phyloP scores from a whole-genome alignment of 1,140 invertebrate genomes.

The Drosophila persimilis region DNA sequence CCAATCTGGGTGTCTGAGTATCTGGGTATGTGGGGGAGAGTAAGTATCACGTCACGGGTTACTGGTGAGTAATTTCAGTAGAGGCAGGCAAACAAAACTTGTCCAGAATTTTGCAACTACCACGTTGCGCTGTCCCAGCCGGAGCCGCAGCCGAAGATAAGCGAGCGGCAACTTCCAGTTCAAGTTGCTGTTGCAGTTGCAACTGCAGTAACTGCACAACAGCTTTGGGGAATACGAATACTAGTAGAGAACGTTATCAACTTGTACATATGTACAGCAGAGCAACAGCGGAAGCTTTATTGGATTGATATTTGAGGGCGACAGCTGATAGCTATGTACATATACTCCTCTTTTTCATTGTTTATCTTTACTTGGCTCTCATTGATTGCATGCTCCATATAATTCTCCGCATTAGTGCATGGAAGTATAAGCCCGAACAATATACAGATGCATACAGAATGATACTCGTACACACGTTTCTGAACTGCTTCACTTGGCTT shows the following conservation, averaged over 20 bases:
- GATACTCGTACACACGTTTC: no score
- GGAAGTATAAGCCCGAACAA: neutral
- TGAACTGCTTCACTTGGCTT: conserved; percentile 2
- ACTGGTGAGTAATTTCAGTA: conserved; percentile 33
- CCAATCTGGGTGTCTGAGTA: neutral
- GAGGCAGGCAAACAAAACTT: conserved; percentile 14
- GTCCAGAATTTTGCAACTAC: conserved; percentile 30
- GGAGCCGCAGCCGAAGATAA: conserved; percentile 4
- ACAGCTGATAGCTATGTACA: conserved; percentile 13
- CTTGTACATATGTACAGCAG: neutral
- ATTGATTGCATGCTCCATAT: conserved; percentile 31
- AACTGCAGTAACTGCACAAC: conserved; percentile 3
- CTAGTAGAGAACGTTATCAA: conserved; percentile 42
- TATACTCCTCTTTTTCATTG: neutral
- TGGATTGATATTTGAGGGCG: conserved; percentile 2
- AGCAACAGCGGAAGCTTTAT: conserved; percentile 40
- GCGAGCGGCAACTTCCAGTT: no score
- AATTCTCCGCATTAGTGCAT: conserved; percentile 2
- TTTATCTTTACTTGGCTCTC: conserved; percentile 16
- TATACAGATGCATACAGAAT: conserved; percentile 7
- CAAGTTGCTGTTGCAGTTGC: conserved; percentile 15
- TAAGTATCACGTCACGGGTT: conserved; percentile 12
- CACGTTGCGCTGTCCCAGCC: conserved; percentile 40
- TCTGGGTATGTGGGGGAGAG: conserved; percentile 1
- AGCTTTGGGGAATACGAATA: neutral